Evolutionary conservation across 2,797 vertebrate species (phyloP).

Genomic region (Bucorvus abyssinicus): DNA sequence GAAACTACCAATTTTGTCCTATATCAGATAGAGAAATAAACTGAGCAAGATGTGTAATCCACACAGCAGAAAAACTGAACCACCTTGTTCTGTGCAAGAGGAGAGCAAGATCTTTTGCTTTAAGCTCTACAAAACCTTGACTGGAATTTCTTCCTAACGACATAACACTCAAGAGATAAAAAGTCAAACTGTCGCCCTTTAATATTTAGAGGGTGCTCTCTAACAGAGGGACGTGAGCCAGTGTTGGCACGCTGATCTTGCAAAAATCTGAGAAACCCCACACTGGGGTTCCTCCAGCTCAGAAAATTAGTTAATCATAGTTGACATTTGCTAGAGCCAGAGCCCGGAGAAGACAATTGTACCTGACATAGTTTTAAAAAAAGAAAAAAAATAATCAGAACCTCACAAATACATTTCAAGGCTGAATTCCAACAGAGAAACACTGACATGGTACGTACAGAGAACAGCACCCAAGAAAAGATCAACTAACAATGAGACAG

Average conservation of each 20-base stretch:
- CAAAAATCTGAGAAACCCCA: constrained; percentile 14
- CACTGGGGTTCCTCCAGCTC: neutral
- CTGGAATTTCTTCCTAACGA: neutral
- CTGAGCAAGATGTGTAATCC: neutral
- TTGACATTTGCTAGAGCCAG: constrained; percentile 19
- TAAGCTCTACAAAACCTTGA: neutral
- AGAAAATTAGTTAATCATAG: constrained; percentile 21
- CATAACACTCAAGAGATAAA: neutral
- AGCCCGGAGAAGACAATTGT: neutral
- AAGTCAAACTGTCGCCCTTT: neutral
- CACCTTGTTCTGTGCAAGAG: neutral
- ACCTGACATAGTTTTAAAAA: neutral
- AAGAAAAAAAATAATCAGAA: neutral
- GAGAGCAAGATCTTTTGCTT: neutral
- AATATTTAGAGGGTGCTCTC: constrained; percentile 18
- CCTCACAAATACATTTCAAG: constrained; percentile 22
- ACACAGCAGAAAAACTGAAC: neutral
- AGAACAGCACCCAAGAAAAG: neutral
- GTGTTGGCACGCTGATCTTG: constrained; percentile 11
- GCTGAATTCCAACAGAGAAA: neutral
- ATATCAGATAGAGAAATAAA: neutral
- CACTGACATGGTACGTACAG: neutral
- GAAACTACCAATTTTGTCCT: neutral
- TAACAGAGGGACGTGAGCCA: constrained; percentile 3
- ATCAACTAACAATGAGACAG: constrained; percentile 5